Evolutionary conservation across 2,113 vertebrate genomes (phyloP), one percentile per base, ranked within the genome.

Genomic region (Engraulis encrasicolus): DNA sequence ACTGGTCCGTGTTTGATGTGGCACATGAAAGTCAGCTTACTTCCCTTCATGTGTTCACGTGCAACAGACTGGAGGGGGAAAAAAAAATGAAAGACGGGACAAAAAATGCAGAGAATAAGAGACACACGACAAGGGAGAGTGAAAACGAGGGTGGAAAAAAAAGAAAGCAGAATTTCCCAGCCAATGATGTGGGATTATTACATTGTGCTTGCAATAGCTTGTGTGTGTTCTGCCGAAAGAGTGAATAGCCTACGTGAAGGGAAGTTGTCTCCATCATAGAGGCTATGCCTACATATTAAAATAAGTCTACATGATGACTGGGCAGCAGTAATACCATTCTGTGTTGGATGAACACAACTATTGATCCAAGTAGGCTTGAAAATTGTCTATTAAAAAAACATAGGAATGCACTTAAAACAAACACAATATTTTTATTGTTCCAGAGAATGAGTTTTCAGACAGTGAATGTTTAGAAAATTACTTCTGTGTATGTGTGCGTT

Each of bases 171-270:
- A 71, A 31, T 71, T 12, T 31, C 15, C 11, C 61, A 54, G 54
- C 36, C 36, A 40, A 27, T 31, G 78, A 66, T 27, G 4, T 17
- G 34, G 38, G 79, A 71, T 81, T 77, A 48, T 61, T 79, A 50
- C 52, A n/a, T 54, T 79, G 78, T 31, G n/a, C 50, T 85, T 90
- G 88, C 85, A 77, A 82, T 85, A 87, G 81, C 81, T 34, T 74
- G 45, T 66, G 74, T 37, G 36, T 23, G 58, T 82, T 66, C 81
- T 45, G 40, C 48, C 6, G 20, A 34, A 71, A 27, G 31, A 27
- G 37, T n/a, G n/a, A n/a, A n/a, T n/a, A n/a, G n/a, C n/a, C n/a
- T n/a, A n/a, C n/a, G n/a, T n/a, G n/a, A n/a, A 50, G 78, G 23
- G 31, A 27, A n/a, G n/a, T n/a, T n/a, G n/a, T n/a, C n/a, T n/a